Evolutionary conservation across 2,888 invertebrate genomes (phyloP), one percentile per base, ranked within the genome.

Genomic region (Andrena haemorrhoa): DNA sequence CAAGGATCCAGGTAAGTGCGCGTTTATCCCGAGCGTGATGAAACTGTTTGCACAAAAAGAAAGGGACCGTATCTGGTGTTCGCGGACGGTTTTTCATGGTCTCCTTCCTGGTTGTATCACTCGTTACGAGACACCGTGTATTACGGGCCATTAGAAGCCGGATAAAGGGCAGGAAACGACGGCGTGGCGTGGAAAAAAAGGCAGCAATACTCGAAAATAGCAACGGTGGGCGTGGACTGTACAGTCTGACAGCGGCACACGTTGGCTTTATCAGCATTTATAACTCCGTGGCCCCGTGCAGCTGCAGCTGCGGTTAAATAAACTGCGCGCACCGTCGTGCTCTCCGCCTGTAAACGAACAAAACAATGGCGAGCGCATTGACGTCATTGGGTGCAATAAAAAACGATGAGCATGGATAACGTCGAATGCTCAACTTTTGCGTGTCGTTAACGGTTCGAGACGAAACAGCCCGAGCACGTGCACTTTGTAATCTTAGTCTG

Each of bases 181-280:
- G 53, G 23, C 2, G 4, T 3, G 16, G 58, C 2, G 8, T 16
- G n/a, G 47, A 75, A 85, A 75, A 75, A 80, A 80, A 68, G 64
- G 73, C 49, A 33, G 63, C 2, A 64, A 75, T 49, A 74, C 63
- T 83, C 85, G 75, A 81, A 85, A 86, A 85, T 86, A 85, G 77
- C 85, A 7, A 53, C 60, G 68, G 58, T 72, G 76, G 76, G 73
- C 69, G 82, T 74, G 60, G 79, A 26, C 56, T 76, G 31, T 58
- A 26, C 49, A n/a, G 26, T 2, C 83, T 74, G 70, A 82, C 79
- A 83, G 76, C 20, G 68, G 75, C 35, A 64, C 61, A 63, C 68
- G 51, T 41, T 56, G 35, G 78, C 69, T 86, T 86, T 86, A 82
- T 84, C 84, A 82, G 86, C 86, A 68, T 86, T 86, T 86, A 86